A percentile compares a stretch with the other conserved stretches of the same genome.
These are phyloP conservation scores for Eudasyphora cyanicolor DNA, from an alignment of 2,888 invertebrate species.

Conservation along the genomic window DNA sequence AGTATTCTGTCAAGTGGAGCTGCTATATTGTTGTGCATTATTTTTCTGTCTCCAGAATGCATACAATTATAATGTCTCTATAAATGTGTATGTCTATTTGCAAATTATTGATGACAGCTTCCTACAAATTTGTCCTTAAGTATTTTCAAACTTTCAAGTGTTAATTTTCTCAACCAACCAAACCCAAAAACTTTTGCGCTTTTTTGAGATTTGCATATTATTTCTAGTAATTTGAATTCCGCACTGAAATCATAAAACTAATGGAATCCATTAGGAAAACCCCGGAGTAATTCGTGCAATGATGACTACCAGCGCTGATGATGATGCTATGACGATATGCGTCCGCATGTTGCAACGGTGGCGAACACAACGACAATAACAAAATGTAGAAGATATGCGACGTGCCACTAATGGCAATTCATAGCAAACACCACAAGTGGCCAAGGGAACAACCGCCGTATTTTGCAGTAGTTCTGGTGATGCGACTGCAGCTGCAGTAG, in stretches of 20 bases:
- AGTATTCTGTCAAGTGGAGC: too few species aligned
- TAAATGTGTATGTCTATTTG: too few species aligned
- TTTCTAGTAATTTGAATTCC: conserved; percentile 62
- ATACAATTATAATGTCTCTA: too few species aligned
- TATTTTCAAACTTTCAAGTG: conserved; percentile 29
- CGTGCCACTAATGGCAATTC: conserved; percentile 59
- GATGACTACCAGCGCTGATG: conserved; percentile 20
- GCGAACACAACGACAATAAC: conserved; percentile 22
- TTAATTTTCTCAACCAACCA: conserved; percentile 53
- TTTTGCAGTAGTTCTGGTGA: background rate
- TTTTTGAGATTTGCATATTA: conserved; percentile 52
- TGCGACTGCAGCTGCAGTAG: conserved; percentile 9
- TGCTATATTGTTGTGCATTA: too few species aligned
- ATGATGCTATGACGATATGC: conserved; percentile 36
- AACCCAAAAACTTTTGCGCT: conserved; percentile 17
- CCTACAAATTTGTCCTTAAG: background rate
- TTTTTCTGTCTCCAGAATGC: too few species aligned
- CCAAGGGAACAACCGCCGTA: background rate
- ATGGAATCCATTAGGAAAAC: conserved; percentile 64
- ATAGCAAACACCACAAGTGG: conserved; percentile 55
- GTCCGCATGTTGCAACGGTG: conserved; percentile 52
- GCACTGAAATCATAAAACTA: conserved; percentile 62
- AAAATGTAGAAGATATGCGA: conserved; percentile 43
- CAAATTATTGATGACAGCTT: conserved; percentile 9
- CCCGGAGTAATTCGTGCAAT: conserved; percentile 38